phyloP scores from a whole-genome alignment of 2,797 vertebrate species.

The Alauda arvensis region DNA sequence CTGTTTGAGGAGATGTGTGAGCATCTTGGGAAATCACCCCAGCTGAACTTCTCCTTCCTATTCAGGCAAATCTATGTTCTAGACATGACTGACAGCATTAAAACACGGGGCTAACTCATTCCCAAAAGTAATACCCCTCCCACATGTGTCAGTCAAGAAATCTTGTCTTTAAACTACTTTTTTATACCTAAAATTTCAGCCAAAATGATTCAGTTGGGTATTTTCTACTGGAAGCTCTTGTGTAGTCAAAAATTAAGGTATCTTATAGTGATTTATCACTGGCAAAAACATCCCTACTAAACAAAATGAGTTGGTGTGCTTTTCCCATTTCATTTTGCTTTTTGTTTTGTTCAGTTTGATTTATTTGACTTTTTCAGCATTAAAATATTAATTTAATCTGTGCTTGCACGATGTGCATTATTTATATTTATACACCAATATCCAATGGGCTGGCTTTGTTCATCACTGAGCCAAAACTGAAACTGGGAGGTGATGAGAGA shows the following conservation, averaged over 20 bases:
- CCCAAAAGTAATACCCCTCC: not conserved
- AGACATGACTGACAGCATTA: not conserved
- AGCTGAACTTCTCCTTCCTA: not conserved
- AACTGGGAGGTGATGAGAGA: not conserved
- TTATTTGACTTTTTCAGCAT: not conserved
- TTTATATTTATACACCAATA: not conserved
- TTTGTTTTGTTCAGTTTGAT: not conserved
- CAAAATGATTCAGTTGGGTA: not conserved
- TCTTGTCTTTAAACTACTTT: not conserved
- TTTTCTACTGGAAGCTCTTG: not conserved
- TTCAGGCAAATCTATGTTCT: not conserved
- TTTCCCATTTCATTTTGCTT: not conserved
- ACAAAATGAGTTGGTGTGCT: not conserved
- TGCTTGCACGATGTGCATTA: not conserved
- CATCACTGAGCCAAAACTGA: not conserved
- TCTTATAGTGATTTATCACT: not conserved
- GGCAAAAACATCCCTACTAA: not conserved
- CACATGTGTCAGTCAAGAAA: not conserved
- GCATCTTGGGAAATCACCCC: not conserved
- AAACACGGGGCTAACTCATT: not conserved
- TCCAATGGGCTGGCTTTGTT: not conserved
- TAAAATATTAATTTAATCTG: slow-evolving; percentile 12
- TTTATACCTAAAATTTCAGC: not conserved
- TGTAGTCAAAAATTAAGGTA: not conserved
- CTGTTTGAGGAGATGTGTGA: not conserved